A percentile compares a stretch with the other conserved stretches of the same genome.
phyloP scores from a whole-genome alignment of 2,888 invertebrate genomes.

The Pammene aurita region DNA sequence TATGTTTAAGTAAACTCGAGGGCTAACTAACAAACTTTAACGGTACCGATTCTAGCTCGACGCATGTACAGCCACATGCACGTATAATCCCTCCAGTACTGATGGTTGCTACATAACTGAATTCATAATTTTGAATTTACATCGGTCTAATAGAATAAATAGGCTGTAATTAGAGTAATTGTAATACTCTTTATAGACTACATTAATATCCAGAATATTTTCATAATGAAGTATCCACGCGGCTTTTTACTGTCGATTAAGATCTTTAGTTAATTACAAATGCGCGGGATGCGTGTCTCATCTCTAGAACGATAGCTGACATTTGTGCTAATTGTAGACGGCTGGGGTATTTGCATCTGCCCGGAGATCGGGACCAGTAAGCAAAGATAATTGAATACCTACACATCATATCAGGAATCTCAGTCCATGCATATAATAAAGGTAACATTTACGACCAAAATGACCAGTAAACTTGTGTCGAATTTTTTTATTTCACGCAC shows the following conservation, averaged over 20 bases:
- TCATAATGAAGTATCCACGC: conserved; percentile 32
- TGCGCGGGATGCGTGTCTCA: conserved; percentile 21
- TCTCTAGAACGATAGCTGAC: conserved; percentile 29
- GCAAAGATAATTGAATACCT: too few species aligned
- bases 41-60: conserved; percentile 9
- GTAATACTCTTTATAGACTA: conserved; percentile 27
- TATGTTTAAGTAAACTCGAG: not conserved
- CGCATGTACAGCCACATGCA: not conserved
- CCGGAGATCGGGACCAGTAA: conserved; percentile 39
- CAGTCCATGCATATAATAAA: not conserved
- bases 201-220: conserved; percentile 36
- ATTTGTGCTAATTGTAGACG: conserved; percentile 38
- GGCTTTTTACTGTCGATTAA: conserved; percentile 37
- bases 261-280: conserved; percentile 35
- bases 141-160: conserved; percentile 33
- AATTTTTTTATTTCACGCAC: too few species aligned
- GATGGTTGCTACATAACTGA: conserved; percentile 25
- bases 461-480: too few species aligned
- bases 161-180: conserved; percentile 31
- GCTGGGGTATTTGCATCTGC: conserved; percentile 6
- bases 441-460: too few species aligned
- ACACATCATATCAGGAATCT: not conserved
- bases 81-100: conserved; percentile 31
- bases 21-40: conserved; percentile 10
- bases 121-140: conserved; percentile 37